These are phyloP conservation scores for Rhopalosiphum maidis DNA, from an alignment of 1,140 invertebrate genomes.

Conservation along the genomic window DNA sequence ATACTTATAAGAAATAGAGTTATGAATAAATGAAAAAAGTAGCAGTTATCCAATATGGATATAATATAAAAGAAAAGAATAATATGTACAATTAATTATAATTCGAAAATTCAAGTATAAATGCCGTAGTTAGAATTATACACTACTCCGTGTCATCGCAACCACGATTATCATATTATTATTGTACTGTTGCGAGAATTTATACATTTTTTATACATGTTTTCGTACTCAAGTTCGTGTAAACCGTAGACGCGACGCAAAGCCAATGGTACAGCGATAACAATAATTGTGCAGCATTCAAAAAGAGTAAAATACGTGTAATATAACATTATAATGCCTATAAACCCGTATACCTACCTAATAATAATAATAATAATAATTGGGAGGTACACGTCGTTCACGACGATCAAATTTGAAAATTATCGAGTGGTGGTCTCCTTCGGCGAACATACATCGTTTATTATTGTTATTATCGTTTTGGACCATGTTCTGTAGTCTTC, in stretches of 20 bases:
- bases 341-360: background rate
- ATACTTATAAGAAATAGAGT: too few species aligned
- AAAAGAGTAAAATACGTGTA: slow-evolving; percentile 3
- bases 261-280: background rate
- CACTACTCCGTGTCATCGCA: background rate
- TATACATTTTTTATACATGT: background rate
- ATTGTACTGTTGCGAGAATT: background rate
- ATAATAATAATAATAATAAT: slow-evolving; percentile 31
- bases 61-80: too few species aligned
- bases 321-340: background rate
- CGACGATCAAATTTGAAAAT: slow-evolving; percentile 45
- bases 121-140: background rate
- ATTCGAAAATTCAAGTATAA: too few species aligned
- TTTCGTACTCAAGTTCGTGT: background rate
- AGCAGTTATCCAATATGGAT: too few species aligned
- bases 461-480: slow-evolving; percentile 47
- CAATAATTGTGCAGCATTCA: background rate
- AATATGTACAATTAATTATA: too few species aligned
- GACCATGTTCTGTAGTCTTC: background rate
- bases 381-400: background rate
- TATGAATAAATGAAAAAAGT: too few species aligned
- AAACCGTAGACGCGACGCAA: background rate
- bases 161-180: background rate
- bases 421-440: slow-evolving; percentile 42
- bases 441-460: slow-evolving; percentile 22